Evolutionary conservation across 2,888 invertebrate species (phyloP), one percentile per base, ranked within the genome.

Genomic region (Rotaria sp.): DNA sequence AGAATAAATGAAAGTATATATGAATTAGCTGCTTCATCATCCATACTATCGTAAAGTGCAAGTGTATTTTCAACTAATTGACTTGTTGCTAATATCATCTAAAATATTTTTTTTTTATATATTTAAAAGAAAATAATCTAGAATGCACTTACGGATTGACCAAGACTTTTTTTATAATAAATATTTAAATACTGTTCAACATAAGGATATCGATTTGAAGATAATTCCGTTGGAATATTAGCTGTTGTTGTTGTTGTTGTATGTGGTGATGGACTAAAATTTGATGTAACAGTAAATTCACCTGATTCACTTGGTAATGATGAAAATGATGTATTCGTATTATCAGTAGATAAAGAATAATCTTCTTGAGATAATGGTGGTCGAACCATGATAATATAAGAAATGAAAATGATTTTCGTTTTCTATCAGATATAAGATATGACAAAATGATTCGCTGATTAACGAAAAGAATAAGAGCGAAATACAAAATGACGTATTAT

Each of bases 1-100:
- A 80, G 45, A 80, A 80, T 45, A 80, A 80, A 80, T 45, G 80
- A 41, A 45, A 80, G 45, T 13, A 80, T 45, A 80, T 80, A 80
- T 3, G 80, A 80, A 80, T 80, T 80, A 13, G 80, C 80, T 45
- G 45, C 45, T n/a, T 45, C 80, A 80, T 80, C 80, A 3, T 80
- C 80, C 41, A 45, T 80, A 26, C 13, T 45, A 45, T 45, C 45
- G n/a, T 80, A 80, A 45, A 41, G 45, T 26, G 45, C 45, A 13
- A 80, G 24, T 45, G 80, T 80, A 80, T 45, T 80, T 1, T 41
- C 41, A 80, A 80, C 80, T 45, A 80, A 45, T 45, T 80, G 45
- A 13, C 15, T 35, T 26, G 80, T 80, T 45, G 41, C 45, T 24
- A 15, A n/a, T n/a, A 80, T 38, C 80, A 80, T 80, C 80, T 80